Evolutionary conservation across 2,797 vertebrate species (phyloP).

Genomic region (Garrulus glandarius): DNA sequence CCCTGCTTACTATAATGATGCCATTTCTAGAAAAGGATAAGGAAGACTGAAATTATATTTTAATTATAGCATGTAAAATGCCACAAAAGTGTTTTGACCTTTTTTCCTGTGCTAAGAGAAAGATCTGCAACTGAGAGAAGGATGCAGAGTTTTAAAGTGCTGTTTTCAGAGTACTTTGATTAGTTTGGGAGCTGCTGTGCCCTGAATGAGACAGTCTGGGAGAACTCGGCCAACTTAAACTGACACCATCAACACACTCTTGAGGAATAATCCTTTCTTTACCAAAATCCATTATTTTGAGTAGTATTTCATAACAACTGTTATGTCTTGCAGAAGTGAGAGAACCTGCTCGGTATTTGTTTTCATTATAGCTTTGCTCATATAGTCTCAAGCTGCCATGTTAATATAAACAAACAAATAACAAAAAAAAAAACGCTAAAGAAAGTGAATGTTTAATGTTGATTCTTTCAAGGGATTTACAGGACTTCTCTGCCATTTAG

Average conservation of each 20-base stretch:
- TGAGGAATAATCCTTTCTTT: neutral
- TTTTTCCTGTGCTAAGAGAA: neutral
- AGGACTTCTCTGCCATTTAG: neutral
- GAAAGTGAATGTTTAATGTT: neutral
- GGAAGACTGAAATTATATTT: neutral
- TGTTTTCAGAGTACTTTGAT: neutral
- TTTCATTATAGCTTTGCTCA: neutral
- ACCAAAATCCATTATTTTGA: neutral
- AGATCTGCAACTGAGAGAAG: neutral
- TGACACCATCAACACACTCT: neutral
- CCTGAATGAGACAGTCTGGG: neutral
- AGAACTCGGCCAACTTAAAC: neutral
- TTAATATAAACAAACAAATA: neutral
- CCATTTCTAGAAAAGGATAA: neutral
- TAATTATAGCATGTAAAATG: constrained; percentile 5
- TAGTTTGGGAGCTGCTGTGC: neutral
- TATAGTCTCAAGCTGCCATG: neutral
- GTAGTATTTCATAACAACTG: neutral
- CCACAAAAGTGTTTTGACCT: neutral
- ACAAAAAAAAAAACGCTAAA: fast-evolving
- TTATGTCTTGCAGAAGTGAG: neutral
- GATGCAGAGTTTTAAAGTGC: neutral
- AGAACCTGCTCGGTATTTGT: neutral
- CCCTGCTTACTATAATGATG: neutral
- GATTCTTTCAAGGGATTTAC: neutral